Evolutionary conservation across 1,140 invertebrate genomes (phyloP).

Genomic region (Achroia grisella): DNA sequence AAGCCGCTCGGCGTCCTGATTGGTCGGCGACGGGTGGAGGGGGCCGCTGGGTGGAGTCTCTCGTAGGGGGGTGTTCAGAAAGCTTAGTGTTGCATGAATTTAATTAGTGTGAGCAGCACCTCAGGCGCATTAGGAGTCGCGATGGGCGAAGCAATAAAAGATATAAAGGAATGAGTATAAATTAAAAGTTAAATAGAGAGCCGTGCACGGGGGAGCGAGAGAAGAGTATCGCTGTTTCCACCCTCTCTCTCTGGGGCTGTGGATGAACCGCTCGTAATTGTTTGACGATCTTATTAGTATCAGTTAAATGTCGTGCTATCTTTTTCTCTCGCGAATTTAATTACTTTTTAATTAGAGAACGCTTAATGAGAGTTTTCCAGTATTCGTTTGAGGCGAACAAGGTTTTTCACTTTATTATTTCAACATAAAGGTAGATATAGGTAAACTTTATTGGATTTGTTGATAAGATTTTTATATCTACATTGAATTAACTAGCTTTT

Average conservation of each 20-base stretch:
- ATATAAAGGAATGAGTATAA: constrained; percentile 74
- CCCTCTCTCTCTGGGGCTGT: constrained; percentile 27
- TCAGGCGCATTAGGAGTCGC: constrained; percentile 71
- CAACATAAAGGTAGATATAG: constrained; percentile 5
- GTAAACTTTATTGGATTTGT: neutral
- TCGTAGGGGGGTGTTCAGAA: constrained; percentile 35
- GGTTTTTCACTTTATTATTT: constrained; percentile 20
- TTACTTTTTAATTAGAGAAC: constrained; percentile 66
- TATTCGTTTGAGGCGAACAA: constrained; percentile 31
- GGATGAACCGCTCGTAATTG: constrained; percentile 60
- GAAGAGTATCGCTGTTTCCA: constrained; percentile 8
- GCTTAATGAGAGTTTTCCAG: constrained; percentile 57
- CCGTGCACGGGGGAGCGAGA: constrained; percentile 29
- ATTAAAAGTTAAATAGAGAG: constrained; percentile 73
- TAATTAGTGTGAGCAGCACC: constrained; percentile 71
- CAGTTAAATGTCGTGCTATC: constrained; percentile 69
- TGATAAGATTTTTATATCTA: neutral
- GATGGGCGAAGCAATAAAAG: constrained; percentile 72
- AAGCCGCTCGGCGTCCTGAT: constrained; percentile 22
- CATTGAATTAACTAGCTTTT: too few relatives aligned
- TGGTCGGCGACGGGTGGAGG: constrained; percentile 21
- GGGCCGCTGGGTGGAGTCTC: constrained; percentile 28
- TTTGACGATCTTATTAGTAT: constrained; percentile 74
- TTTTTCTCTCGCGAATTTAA: constrained; percentile 69
- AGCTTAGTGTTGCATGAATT: constrained; percentile 72